These are phyloP conservation scores for Brachionus rotundiformis DNA, from an alignment of 1,140 invertebrate genomes.

Conservation along the genomic window DNA sequence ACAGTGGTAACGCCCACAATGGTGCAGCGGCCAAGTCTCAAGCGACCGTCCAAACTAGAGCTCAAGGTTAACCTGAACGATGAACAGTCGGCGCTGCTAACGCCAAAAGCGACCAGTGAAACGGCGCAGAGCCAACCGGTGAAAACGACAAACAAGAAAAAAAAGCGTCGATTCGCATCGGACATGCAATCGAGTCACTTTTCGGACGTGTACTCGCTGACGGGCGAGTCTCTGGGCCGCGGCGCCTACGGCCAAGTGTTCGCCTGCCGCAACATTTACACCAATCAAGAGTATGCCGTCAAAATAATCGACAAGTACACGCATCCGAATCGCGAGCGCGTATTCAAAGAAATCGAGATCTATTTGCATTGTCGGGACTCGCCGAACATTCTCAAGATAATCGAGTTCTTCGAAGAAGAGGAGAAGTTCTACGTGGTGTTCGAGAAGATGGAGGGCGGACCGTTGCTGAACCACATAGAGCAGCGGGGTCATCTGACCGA, in stretches of 20 bases:
- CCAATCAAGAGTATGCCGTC: slow-evolving; percentile 41
- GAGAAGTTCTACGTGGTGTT: slow-evolving; percentile 65
- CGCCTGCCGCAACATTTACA: slow-evolving; percentile 30
- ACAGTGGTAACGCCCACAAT: not conserved
- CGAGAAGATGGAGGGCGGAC: slow-evolving; percentile 57
- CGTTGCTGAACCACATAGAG: slow-evolving; percentile 84
- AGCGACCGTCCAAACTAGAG: slow-evolving; percentile 44
- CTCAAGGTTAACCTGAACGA: slow-evolving; percentile 36
- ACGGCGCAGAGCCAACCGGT: not conserved
- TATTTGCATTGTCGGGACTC: slow-evolving; percentile 96
- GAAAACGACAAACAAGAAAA: slow-evolving; percentile 11
- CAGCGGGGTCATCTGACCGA: slow-evolving; percentile 88
- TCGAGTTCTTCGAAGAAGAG: slow-evolving; percentile 95
- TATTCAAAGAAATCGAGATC: slow-evolving; percentile 96
- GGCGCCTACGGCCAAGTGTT: slow-evolving; percentile 50
- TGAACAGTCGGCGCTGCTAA: not conserved
- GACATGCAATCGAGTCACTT: slow-evolving; percentile 51
- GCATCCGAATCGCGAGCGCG: slow-evolving; percentile 59
- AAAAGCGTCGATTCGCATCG: slow-evolving; percentile 41
- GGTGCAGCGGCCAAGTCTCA: not conserved
- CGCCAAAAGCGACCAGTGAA: not conserved
- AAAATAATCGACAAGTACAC: slow-evolving; percentile 50
- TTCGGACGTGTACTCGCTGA: slow-evolving; percentile 32
- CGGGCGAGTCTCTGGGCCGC: slow-evolving; percentile 23
- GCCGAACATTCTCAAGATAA: slow-evolving; percentile 92